Base-by-base conservation (phyloP, 2,113 vertebrate species). In the Manacus vitellinus region DNA sequence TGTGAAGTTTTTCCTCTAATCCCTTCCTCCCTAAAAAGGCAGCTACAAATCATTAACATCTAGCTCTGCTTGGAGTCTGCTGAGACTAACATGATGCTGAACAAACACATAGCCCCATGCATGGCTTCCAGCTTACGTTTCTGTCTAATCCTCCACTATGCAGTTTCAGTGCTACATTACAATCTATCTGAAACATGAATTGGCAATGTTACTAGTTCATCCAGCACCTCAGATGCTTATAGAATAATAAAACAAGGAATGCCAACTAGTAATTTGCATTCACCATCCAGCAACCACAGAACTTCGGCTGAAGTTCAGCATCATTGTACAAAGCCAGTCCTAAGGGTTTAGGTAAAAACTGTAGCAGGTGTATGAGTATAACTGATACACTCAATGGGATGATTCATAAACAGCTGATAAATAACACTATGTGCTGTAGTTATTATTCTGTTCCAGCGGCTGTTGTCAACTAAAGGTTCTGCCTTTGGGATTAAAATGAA, bases 71-170 rank as follows among this genome's bases (percentile, higher is more conserved):
- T 58, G 30, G 41, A 68, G 47, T 63, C 18, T 72, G 47, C 44
- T 0, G 9, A 84, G 63, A 31, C 12, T 24, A 14, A 39, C 0
- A 1, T 11, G 33, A 47, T 37, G 37, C 46, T 1, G 6, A 30
- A 55, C 1, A 7, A 55, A 91, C 89, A 4, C 73, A 41, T 14
- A 59, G 21, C 33, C 33, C 21, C 13, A 20, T 14, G 24, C 7
- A 4, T 1, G 2, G 20, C 39, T 78, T 94, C 77, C 35, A 46
- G 10, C 18, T 73, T 46, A 54, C 1, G 6, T 21, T 89, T 80
- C 6, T 72, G 41, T 58, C 77, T 81, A 71, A 56, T 84, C 59
- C 62, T 88, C 8, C 3, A 1, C 35, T 14, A 4, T 39, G 58
- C 41, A n/a, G 33, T 44, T 72, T 78, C 43, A 33, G 2, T 55